phyloP scores from a whole-genome alignment of 53 echinoderm and acorn worm genomes.

The Patiria pectinifera region DNA sequence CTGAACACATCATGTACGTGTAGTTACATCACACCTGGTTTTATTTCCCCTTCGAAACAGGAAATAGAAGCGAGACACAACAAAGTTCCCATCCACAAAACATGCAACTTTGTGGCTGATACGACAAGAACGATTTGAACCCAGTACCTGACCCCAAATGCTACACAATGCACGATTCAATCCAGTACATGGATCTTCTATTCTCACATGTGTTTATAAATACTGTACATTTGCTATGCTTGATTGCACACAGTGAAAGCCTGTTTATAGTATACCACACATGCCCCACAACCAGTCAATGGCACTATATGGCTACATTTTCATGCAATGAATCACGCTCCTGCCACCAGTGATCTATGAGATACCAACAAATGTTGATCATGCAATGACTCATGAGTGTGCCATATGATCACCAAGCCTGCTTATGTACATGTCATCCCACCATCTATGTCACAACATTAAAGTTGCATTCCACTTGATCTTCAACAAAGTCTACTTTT shows the following conservation, averaged over 20 bases:
- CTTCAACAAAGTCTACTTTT: no score
- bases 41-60: no score
- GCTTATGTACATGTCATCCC: neutral
- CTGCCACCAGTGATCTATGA: neutral
- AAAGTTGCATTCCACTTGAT: neutral
- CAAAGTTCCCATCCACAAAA: no score
- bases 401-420: neutral
- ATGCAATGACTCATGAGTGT: slow-evolving; percentile 15
- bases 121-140: no score
- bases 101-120: no score
- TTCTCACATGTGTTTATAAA: neutral
- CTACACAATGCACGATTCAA: no score
- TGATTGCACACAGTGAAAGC: neutral
- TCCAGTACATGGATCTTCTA: no score
- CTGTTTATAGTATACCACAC: neutral
- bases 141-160: no score
- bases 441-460: neutral
- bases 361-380: neutral
- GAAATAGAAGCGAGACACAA: no score
- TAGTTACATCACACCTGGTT: no score
- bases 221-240: neutral
- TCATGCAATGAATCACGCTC: slow-evolving; percentile 2
- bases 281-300: neutral
- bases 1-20: no score
- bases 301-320: neutral